phyloP scores from a whole-genome alignment of 2,113 vertebrate species.

The Antennarius striatus region DNA sequence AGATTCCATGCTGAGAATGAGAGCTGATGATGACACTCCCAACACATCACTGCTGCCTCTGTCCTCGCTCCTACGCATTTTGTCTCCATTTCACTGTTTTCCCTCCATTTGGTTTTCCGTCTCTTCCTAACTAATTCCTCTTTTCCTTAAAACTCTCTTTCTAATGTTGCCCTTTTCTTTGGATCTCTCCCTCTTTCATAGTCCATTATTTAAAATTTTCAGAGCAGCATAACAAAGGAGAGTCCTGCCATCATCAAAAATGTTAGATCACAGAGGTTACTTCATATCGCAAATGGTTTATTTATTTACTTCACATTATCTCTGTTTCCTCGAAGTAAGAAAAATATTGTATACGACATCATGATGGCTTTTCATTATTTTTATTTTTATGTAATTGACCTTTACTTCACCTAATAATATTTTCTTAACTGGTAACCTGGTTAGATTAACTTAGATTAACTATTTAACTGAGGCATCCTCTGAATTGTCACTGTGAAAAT shows the following conservation, averaged over 20 bases:
- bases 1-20: slow-evolving; percentile 84
- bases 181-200: slow-evolving; percentile 59
- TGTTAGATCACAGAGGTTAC: slow-evolving; percentile 45
- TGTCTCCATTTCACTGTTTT: slow-evolving; percentile 64
- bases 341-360: background rate
- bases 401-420: too few relatives aligned
- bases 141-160: slow-evolving; percentile 53
- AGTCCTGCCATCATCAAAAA: slow-evolving; percentile 54
- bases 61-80: slow-evolving; percentile 54
- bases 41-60: slow-evolving; percentile 71
- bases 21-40: slow-evolving; percentile 81
- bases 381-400: background rate
- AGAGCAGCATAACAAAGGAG: slow-evolving; percentile 56
- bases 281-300: slow-evolving; percentile 19
- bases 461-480: slow-evolving; percentile 1
- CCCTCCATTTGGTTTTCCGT: slow-evolving; percentile 57
- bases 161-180: slow-evolving; percentile 56
- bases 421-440: background rate
- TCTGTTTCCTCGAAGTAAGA: background rate
- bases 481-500: slow-evolving; percentile 35
- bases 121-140: slow-evolving; percentile 68
- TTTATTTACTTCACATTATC: slow-evolving; percentile 1
- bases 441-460: too few relatives aligned
- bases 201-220: slow-evolving; percentile 67
- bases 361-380: background rate